phyloP scores from a whole-genome alignment of 1,140 invertebrate genomes.

The Mya arenaria region DNA sequence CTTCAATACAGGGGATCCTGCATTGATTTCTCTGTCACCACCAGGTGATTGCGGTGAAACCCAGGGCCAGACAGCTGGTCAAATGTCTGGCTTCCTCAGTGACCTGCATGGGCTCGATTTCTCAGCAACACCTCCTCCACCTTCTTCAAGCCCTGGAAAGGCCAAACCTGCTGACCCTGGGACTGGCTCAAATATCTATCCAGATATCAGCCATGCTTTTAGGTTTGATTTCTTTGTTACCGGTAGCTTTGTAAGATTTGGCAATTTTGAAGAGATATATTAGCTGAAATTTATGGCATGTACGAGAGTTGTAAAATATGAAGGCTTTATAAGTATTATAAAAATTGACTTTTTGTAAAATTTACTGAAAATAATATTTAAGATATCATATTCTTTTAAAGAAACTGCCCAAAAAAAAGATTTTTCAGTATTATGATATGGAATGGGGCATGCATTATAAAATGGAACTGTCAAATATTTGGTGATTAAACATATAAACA shows the following conservation, averaged over 20 bases:
- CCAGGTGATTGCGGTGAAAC: not conserved
- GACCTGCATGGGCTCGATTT: conserved; percentile 73
- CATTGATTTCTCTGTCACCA: conserved; percentile 40
- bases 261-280: too few species aligned
- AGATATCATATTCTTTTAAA: too few species aligned
- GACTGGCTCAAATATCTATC: conserved; percentile 62
- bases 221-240: conserved; percentile 16
- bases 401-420: too few species aligned
- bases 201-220: conserved; percentile 75
- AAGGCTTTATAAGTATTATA: too few species aligned
- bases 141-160: conserved; percentile 24
- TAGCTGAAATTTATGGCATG: too few species aligned
- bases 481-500: too few species aligned
- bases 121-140: not conserved
- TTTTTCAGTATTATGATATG: too few species aligned
- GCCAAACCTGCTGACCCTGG: conserved; percentile 57
- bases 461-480: too few species aligned
- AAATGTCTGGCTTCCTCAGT: conserved; percentile 37
- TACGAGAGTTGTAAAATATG: too few species aligned
- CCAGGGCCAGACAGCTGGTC: not conserved
- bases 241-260: not conserved
- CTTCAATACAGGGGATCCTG: not conserved
- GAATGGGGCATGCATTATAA: too few species aligned
- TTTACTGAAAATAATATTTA: too few species aligned
- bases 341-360: too few species aligned